phyloP scores from a whole-genome alignment of 2,113 vertebrate genomes.

The Oncorhynchus tshawytscha region DNA sequence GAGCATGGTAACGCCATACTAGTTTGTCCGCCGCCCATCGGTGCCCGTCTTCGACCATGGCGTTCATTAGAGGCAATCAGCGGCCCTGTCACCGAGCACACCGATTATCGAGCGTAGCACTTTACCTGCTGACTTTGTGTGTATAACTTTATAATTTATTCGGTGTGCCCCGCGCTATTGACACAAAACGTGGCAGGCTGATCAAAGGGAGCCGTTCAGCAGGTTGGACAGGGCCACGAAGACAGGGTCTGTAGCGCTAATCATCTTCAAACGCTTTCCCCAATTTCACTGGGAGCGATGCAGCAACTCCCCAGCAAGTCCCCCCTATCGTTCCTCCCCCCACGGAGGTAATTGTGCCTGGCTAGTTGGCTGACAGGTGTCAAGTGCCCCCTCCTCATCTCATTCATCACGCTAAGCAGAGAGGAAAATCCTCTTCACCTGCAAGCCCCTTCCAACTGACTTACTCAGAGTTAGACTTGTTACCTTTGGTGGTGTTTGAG shows the following conservation, averaged over 20 bases:
- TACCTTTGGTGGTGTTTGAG: conserved; percentile 12
- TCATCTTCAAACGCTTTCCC: conserved; percentile 74
- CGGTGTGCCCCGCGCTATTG: conserved; percentile 69
- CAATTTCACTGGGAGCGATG: conserved; percentile 68
- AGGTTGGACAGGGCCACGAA: conserved; percentile 75
- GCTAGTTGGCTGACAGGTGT: conserved; percentile 78
- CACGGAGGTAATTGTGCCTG: conserved; percentile 73
- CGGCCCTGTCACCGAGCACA: conserved; percentile 35
- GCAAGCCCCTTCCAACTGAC: conserved; percentile 27
- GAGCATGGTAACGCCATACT: conserved; percentile 32
- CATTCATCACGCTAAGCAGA: conserved; percentile 70
- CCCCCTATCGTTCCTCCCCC: conserved; percentile 53
- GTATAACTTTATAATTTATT: conserved; percentile 76
- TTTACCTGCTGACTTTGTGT: conserved; percentile 77
- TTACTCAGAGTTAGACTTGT: conserved; percentile 41
- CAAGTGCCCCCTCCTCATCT: conserved; percentile 69
- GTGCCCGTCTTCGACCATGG: conserved; percentile 44
- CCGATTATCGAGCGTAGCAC: conserved; percentile 58
- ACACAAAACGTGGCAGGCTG: conserved; percentile 66
- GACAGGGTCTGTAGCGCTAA: conserved; percentile 78
- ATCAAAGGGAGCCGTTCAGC: conserved; percentile 75
- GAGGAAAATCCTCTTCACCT: conserved; percentile 55
- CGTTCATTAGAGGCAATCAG: conserved; percentile 63
- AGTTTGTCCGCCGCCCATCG: conserved; percentile 33
- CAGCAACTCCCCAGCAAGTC: conserved; percentile 68